Base-by-base conservation (phyloP, 2,113 vertebrate genomes). In the Melanerpes aurifrons region DNA sequence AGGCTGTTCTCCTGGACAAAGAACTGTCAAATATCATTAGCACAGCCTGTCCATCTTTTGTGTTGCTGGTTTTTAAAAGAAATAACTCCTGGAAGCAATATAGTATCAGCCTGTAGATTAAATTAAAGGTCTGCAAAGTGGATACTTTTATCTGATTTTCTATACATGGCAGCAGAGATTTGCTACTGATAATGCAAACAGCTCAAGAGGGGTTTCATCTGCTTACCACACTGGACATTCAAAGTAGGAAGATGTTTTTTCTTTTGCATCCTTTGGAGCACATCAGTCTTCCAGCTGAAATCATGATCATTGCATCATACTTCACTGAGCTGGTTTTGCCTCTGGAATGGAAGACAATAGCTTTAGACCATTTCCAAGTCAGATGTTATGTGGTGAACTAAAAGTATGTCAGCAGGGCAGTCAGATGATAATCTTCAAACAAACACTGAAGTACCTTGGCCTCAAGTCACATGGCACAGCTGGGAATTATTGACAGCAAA, bases 261-360 rank as follows among this genome's bases (percentile, higher is more conserved):
- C 56, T 78, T 87, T 61, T 26, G 61, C 69, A 32, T 28, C 0
- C 6, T 24, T 64, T 35, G 26, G 62, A 71, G 15, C 57, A 20
- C 6, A n/a, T n/a, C 35, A 74, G 53, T 35, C 59, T 70, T 70
- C 25, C 53, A 77, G 43, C 59, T 69, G 72, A 53, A 82, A 31
- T 28, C 0, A 0, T 16, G 2, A 61, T 59, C 21, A 2, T 18
- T 22, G 32, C 16, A n/a, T 61, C 25, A 71, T 21, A 0, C 11
- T 70, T 73, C 66, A 61, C 58, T 37, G 53, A 78, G 35, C 40
- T 67, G 64, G 14, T 43, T 64, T 47, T 45, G 5, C 5, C 6
- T 5, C 59, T 82, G 64, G 32, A 86, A 62, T 6, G 31, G 68
- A 77, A 84, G 61, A 15, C 59, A 45, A 22, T 5, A 25, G 15